Conservation (phyloP, 2,797 vertebrate species). For the Poliocrania exsul region DNA sequence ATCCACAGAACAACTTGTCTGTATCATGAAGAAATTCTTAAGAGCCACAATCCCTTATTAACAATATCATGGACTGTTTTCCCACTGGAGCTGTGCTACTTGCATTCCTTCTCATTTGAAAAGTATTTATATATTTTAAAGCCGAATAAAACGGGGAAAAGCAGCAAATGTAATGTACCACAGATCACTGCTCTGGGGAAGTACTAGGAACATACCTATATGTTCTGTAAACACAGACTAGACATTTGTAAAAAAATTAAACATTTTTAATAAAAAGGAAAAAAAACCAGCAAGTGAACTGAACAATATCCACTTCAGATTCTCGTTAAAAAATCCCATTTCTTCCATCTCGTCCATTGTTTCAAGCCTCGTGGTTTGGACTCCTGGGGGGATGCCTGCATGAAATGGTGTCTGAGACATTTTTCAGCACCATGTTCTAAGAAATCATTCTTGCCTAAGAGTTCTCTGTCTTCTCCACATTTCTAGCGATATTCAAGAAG, state of each 20-base stretch:
- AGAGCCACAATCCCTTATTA: background rate
- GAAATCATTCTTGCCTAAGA: slow-evolving; percentile 9
- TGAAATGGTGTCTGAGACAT: slow-evolving; percentile 43
- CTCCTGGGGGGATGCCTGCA: slow-evolving; percentile 8
- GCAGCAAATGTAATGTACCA: background rate
- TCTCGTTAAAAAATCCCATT: slow-evolving; percentile 6
- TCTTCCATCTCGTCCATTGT: slow-evolving; percentile 37
- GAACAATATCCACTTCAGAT: slow-evolving; percentile 49
- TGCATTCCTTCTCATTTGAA: background rate
- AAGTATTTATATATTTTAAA: slow-evolving; percentile 9
- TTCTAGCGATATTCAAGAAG: background rate
- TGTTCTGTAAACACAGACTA: background rate
- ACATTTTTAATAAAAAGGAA: background rate
- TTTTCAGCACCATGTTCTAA: slow-evolving; percentile 39
- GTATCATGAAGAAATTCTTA: background rate
- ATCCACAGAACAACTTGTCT: background rate
- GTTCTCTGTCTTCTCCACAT: background rate
- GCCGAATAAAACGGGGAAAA: background rate
- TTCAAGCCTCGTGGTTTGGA: slow-evolving; percentile 28
- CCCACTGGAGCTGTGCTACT: background rate
- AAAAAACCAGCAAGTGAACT: background rate
- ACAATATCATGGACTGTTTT: background rate
- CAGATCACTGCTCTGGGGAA: background rate
- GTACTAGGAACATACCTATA: background rate
- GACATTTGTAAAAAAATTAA: background rate